phyloP scores from a whole-genome alignment of 1,140 invertebrate genomes.

The Hestina assimilis region DNA sequence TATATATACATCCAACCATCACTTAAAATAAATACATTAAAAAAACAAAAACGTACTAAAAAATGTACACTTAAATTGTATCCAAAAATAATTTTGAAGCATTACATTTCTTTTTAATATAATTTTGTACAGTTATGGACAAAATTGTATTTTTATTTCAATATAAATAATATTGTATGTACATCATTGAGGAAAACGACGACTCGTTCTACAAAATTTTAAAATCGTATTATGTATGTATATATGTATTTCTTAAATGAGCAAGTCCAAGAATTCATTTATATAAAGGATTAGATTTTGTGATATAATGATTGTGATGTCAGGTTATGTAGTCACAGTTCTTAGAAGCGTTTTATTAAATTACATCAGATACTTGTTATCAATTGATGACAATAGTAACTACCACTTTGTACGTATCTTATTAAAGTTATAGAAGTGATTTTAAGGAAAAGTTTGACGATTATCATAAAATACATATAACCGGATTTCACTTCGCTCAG shows the following conservation, averaged over 20 bases:
- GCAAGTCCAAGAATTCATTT: too few species aligned
- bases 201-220: background rate
- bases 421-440: background rate
- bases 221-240: background rate
- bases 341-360: background rate
- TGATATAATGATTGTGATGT: background rate
- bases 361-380: background rate
- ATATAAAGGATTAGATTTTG: conserved; percentile 4
- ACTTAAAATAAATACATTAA: too few species aligned
- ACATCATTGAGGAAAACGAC: background rate
- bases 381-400: background rate
- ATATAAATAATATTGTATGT: background rate
- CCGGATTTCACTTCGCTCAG: too few species aligned
- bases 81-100: too few species aligned
- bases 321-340: background rate
- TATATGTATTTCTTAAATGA: too few species aligned
- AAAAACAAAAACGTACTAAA: too few species aligned
- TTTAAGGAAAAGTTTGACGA: background rate
- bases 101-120: too few species aligned
- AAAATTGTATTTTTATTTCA: background rate
- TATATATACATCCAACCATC: too few species aligned
- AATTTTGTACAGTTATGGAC: too few species aligned
- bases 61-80: too few species aligned
- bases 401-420: background rate
- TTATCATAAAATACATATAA: too few species aligned